Evolutionary conservation across 1,140 invertebrate genomes (phyloP), one percentile per base, ranked within the genome.

Genomic region (Dryas iulia): DNA sequence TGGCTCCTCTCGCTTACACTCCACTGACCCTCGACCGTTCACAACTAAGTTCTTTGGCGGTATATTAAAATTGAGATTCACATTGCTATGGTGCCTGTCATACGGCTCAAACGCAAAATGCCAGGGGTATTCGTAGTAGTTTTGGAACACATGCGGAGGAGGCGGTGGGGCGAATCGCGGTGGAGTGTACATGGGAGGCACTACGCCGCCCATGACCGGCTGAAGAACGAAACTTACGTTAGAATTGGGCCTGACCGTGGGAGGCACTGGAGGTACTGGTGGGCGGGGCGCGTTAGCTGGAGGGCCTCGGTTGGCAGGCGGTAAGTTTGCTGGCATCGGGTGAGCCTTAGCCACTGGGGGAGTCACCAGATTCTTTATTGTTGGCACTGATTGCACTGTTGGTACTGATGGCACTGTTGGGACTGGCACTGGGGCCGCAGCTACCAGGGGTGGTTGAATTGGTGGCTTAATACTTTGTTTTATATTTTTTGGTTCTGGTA

Each of bases 141-240:
- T 85, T 31, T 77, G 84, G 74, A 79, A 88, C 12, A 88, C 52
- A 52, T 78, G 81, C 0, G 74, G 79, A 5, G 74, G 76, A 2
- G 79, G 69, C 1, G 81, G 81, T 18, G 77, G 75, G 25, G 77
- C 72, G 1, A 77, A 64, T 39, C 75, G 73, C 0, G 79, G 79
- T 26, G 82, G 74, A 6, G 81, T 76, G 78, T 86, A 89, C 59
- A 88, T 62, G 6, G 84, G 87, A 11, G 86, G 86, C 62, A 80
- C 70, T 59, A 86, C 58, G 1, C 71, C 77, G 11, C 72, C 72
- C 82, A 88, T 75, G n/a, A 90, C 78, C 0, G 87, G 87, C 28
- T 71, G 69, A 24, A 91, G 74, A n/a, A 92, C 82, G 79, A 88
- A 90, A 90, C 91, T 91, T 87, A 92, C 90, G 79, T 91, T 91